Base-by-base conservation (phyloP, 2,888 invertebrate genomes). In the Cenopis cana region DNA sequence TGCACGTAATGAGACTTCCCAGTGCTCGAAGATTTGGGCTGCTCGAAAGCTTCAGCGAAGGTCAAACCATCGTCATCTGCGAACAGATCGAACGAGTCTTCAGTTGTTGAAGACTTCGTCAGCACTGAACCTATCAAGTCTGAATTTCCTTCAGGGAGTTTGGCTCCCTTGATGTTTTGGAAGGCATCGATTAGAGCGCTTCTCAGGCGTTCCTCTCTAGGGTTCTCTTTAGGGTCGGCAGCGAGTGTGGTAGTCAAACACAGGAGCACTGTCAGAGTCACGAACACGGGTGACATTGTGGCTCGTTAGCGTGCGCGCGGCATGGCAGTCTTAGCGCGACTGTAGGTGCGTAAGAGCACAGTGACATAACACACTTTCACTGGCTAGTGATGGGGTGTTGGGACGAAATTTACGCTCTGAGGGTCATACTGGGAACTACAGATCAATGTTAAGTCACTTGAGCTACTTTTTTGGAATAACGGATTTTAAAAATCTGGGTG, bases 331-430 rank as follows among this genome's bases (percentile, higher is more conserved):
- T 83, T 76, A 77, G 80, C 80, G 82, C 87, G 90, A 91, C 92
- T 89, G 75, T 11, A 8, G 59, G n/a, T 75, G 59, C 68, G 70
- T 61, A 72, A 73, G 73, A 77, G 79, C 77, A 74, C 77, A 80
- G 86, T 93, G 92, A 93, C 92, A 92, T 93, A 92, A 93, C 89
- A 83, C 78, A 91, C 91, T 92, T 92, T 92, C 92, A 91, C 92
- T 90, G 29, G 24, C 36, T 64, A 64, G 64, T 36, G 64, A 38
- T 52, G 64, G 56, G 70, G 49, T 50, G 68, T 50, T 29, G 10
- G 18, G 50, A 38, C 38, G 38, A 36, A 18, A 36, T 20, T 17
- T 20, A 6, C 24, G 24, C 20, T 24, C 14, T n/a, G 50, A 10
- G 50, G 18, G 50, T n/a, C 9, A 55, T 55, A 11, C 1, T 11